These are phyloP conservation scores for Mobula hypostoma DNA, from an alignment of 2,113 vertebrate species.

Conservation along the genomic window DNA sequence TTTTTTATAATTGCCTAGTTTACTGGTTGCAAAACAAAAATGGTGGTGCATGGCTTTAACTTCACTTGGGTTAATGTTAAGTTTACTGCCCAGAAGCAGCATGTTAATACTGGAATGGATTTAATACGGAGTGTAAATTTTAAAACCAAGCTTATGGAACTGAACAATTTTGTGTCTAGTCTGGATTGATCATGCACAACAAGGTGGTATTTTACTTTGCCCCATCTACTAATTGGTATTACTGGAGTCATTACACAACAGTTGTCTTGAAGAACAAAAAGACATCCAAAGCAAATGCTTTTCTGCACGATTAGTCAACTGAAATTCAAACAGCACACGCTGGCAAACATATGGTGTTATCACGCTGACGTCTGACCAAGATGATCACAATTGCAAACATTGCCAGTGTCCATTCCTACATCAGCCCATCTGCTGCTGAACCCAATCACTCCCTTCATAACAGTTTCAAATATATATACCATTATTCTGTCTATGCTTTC, in stretches of 20 bases:
- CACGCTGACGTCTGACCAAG: background rate
- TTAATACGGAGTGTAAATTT: background rate
- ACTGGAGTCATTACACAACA: background rate
- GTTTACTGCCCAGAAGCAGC: background rate
- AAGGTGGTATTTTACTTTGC: background rate
- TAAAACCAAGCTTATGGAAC: background rate
- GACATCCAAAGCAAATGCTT: background rate
- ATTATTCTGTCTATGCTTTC: background rate
- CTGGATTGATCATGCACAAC: background rate
- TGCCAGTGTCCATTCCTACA: background rate
- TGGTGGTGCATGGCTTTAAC: background rate
- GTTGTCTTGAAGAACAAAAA: background rate
- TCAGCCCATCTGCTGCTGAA: background rate
- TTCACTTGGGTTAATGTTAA: background rate
- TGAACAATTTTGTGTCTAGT: background rate
- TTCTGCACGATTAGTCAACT: constrained; percentile 16
- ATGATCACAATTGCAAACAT: background rate
- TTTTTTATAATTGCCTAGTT: background rate
- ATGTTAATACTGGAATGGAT: background rate
- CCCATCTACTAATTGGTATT: background rate
- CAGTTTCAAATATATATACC: background rate
- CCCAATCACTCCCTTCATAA: background rate
- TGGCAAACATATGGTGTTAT: background rate
- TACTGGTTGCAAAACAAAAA: constrained; percentile 8
- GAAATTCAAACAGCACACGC: background rate